Base-by-base conservation (phyloP, 2,888 invertebrate species). In the Seira musarum region DNA sequence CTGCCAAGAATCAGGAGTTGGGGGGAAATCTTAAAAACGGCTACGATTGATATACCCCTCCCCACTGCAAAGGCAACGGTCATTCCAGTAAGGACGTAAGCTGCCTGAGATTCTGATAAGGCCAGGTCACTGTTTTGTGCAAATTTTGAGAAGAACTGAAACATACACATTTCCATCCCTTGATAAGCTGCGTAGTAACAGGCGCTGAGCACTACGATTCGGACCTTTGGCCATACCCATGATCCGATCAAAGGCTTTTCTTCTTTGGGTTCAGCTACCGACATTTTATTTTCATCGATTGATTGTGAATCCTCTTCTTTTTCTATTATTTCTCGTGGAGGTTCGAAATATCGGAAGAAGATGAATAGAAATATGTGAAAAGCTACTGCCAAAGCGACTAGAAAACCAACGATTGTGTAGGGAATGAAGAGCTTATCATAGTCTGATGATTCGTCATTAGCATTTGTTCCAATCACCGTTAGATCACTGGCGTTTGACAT, bases 91-190 rank as follows among this genome's bases (percentile, higher is more conserved):
- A 85, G 57, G 19, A 83, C 69, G 13, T 72, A 74, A 2, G 84
- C 81, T 3, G 83, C 57, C 0, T 82, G 60, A 1, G 71, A 81
- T 60, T 83, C 82, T 0, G 83, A 76, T 0, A 85, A 66, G 3
- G 67, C 17, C 1, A 85, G 22, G 24, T 83, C 81, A 57, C 82
- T 77, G 30, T 79, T 74, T 69, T 85, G 83, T 2, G 71, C 81
- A 70, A 85, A 84, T 13, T 84, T 84, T 3, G 85, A 78, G n/a
- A 84, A 69, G 61, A 85, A 85, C 76, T 85, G 84, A 24, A 85
- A 74, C 0, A 80, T 84, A 24, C 75, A 77, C 77, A 75, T 80
- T 72, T 82, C 85, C 83, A 84, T 82, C 1, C 83, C 84, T 69
- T 75, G 78, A 61, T 83, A 83, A 10, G 81, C 82, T 5, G 77